Evolutionary conservation across 2,797 vertebrate genomes (phyloP).

Genomic region (Hydrophis major): DNA sequence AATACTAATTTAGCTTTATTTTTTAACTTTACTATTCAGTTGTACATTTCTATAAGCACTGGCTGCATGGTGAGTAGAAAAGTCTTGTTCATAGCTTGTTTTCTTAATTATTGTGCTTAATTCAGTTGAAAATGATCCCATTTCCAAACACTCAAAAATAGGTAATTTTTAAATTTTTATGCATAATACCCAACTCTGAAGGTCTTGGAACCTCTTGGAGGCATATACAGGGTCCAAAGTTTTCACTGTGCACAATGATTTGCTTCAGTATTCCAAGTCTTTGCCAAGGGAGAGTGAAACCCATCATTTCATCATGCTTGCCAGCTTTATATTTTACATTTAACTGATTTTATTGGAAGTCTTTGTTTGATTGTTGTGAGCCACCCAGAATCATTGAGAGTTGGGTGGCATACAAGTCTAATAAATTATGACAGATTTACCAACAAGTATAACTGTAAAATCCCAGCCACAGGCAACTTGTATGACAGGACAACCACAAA

Average conservation of each 20-base stretch:
- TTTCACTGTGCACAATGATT: neutral
- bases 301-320: neutral
- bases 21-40: neutral
- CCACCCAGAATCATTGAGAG: neutral
- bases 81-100: neutral
- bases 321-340: neutral
- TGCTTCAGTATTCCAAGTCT: neutral
- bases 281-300: neutral
- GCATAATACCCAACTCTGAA: neutral
- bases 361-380: neutral
- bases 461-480: slow-evolving; percentile 92
- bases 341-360: neutral
- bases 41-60: neutral
- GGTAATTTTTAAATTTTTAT: neutral
- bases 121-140: neutral
- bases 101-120: neutral
- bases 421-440: slow-evolving; percentile 62
- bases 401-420: neutral
- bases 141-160: neutral
- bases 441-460: slow-evolving; percentile 85
- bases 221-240: neutral
- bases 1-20: neutral
- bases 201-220: neutral
- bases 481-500: slow-evolving; percentile 67
- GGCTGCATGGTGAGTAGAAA: neutral